Base-by-base conservation (phyloP, 2,888 invertebrate genomes). In the Ophioninae sp. region DNA sequence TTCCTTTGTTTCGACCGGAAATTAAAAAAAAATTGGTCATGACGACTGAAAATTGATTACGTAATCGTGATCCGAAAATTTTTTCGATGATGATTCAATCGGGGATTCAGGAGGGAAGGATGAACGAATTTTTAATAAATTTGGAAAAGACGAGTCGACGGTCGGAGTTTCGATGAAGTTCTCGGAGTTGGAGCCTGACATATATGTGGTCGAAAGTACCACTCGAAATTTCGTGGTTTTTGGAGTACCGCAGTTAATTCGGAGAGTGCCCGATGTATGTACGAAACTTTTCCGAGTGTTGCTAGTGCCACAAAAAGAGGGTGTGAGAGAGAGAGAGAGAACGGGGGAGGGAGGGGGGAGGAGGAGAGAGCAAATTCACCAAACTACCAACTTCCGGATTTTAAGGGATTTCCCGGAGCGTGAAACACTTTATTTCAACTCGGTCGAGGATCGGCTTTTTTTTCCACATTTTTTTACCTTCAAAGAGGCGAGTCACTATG, bases 181-280 rank as follows among this genome's bases (percentile, higher is more conserved):
- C 21, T 17, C 81, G 59, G 72, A 67, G 23, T 59, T 73, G 21
- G 57, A 30, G 20, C 8, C 21, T 6, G 41, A 20, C 20, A 37
- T n/a, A 57, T 7, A 10, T 39, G 69, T 23, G 69, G 44, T 44
- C 30, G 37, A 37, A 69, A 79, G 70, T 83, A 82, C 56, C 57
- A 64, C 78, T 65, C 41, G 57, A 79, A 79, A 73, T 84, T 81
- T 82, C 79, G 74, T 62, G 79, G 77, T 83, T 86, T 85, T 82
- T 81, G 83, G 82, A 86, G 87, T 86, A 88, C 87, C 81, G 76
- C 79, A 79, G 87, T 88, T 87, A 89, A 91, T 88, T 90, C 87
- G 44, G 44, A 62, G 23, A n/a, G 50, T 74, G 41, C 75, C 64
- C 56, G 67, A 78, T 69, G 62, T 50, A 64, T 62, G 30, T 20